Percentiles rank a stretch among this genome's conserved stretches.
phyloP scores from a whole-genome alignment of 2,797 vertebrate genomes.

The Leucoraja ocellata region DNA sequence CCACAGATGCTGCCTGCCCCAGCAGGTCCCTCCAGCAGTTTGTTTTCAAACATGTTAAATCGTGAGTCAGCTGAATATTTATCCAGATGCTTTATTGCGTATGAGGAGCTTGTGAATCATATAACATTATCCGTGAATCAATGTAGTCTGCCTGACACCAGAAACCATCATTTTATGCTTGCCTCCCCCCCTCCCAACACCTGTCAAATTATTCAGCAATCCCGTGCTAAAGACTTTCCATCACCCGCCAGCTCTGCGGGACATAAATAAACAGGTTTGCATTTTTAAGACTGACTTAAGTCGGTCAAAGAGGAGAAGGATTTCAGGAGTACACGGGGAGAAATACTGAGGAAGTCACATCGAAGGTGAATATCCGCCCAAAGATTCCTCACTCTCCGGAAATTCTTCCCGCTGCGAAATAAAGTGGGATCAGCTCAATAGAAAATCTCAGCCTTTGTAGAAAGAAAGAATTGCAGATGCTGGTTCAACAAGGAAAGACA shows the following conservation, averaged over 20 bases:
- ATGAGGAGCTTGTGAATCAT: neutral
- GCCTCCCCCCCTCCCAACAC: neutral
- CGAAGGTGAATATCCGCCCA: too few species aligned
- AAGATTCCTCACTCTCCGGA: too few species aligned
- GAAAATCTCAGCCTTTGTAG: too few species aligned
- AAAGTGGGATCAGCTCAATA: too few species aligned
- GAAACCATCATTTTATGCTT: neutral
- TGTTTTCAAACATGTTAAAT: too few species aligned
- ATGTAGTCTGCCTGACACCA: neutral
- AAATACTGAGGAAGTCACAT: neutral
- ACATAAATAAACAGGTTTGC: neutral
- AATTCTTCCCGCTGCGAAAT: too few species aligned
- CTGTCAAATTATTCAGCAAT: neutral
- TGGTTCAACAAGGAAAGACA: too few species aligned
- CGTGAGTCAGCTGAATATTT: neutral
- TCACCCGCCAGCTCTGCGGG: too few species aligned
- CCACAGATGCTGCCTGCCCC: too few species aligned
- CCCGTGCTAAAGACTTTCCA: neutral
- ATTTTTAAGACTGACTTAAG: neutral
- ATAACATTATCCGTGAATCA: too few species aligned
- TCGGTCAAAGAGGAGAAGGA: neutral
- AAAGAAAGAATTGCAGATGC: too few species aligned
- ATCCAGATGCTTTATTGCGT: neutral
- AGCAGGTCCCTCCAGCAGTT: too few species aligned
- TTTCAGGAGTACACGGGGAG: neutral